Conservation (phyloP, 92 coral and sea anemone genomes). For the Parazoanthus darwini region DNA sequence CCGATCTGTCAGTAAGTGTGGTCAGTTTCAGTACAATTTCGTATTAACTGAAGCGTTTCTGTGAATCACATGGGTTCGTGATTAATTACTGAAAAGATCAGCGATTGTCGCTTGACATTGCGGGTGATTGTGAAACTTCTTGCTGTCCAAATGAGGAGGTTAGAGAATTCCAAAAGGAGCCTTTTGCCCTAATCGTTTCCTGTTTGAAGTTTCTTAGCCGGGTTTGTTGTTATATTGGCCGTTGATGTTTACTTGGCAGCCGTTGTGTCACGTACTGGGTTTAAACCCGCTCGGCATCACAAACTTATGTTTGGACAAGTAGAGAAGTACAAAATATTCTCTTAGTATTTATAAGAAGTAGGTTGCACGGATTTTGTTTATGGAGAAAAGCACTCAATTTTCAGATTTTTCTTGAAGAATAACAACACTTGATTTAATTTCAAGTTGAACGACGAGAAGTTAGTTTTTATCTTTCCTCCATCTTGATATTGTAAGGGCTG, state of each 20-base stretch:
- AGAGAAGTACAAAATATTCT: no score
- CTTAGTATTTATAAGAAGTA: no score
- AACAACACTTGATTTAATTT: no score
- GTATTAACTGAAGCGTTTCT: conserved; percentile 15
- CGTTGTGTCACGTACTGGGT: conserved; percentile 25
- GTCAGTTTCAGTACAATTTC: not conserved
- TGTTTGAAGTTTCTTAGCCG: not conserved
- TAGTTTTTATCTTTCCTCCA: no score
- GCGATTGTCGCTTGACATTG: not conserved
- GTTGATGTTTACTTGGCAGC: conserved; percentile 9
- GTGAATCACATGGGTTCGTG: conserved; percentile 23
- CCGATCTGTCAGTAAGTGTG: not conserved
- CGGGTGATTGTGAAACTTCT: not conserved
- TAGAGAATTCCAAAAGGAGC: conserved; percentile 22
- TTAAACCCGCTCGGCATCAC: not conserved
- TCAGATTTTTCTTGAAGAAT: no score
- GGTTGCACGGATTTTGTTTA: no score
- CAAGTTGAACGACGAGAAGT: no score
- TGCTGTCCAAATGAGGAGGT: not conserved
- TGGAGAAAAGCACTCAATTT: no score
- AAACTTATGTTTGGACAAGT: no score
- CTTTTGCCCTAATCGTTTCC: conserved; percentile 19
- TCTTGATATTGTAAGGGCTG: no score
- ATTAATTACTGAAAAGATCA: conserved; percentile 1
- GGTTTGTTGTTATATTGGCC: conserved; percentile 32